Evolutionary conservation across 2,113 vertebrate species (phyloP).

Genomic region (Gnathochromis pfefferi): DNA sequence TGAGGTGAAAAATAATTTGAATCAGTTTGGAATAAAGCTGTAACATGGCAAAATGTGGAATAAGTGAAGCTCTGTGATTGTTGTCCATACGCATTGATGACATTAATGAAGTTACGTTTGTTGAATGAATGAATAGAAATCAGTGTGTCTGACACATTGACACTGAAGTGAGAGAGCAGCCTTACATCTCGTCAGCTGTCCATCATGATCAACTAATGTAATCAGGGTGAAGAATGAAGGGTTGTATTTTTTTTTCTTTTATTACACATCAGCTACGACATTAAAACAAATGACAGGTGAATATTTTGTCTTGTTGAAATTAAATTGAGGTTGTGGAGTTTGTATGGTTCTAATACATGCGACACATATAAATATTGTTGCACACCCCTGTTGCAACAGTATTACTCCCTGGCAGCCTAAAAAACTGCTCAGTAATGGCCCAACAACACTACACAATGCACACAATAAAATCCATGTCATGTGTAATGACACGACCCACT

Average conservation of each 20-base stretch:
- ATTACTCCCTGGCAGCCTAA: neutral
- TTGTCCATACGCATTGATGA: neutral
- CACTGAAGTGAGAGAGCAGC: neutral
- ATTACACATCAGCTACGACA: neutral
- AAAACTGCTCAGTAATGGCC: neutral
- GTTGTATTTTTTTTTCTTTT: rapidly evolving
- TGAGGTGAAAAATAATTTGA: neutral
- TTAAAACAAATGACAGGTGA: neutral
- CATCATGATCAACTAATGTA: neutral
- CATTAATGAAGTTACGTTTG: neutral
- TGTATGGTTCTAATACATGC: neutral
- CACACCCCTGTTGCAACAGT: neutral
- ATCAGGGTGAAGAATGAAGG: neutral
- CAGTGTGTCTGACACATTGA: neutral
- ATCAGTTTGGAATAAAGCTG: neutral
- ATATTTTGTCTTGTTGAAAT: neutral
- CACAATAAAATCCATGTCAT: neutral
- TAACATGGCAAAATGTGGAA: neutral
- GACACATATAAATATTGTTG: neutral
- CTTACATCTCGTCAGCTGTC: neutral
- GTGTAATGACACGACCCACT: neutral
- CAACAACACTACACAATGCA: neutral
- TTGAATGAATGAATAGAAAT: neutral
- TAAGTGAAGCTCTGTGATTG: neutral
- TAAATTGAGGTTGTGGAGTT: neutral